phyloP scores from a whole-genome alignment of 2,797 vertebrate species.

The Rallus crepitans region DNA sequence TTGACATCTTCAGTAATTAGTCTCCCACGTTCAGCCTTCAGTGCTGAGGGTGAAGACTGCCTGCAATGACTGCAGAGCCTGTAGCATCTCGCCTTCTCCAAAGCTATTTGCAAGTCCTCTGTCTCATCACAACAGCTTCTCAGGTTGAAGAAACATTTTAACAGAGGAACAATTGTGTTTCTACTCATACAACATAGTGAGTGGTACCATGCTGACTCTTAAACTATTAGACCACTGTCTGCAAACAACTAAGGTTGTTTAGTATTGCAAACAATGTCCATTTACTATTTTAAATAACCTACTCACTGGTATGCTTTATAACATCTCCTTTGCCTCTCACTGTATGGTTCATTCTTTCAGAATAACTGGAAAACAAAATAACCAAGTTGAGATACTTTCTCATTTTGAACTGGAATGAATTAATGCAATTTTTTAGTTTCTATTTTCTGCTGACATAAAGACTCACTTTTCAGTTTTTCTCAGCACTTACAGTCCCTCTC shows the following conservation, averaged over 20 bases:
- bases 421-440: neutral
- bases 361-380: neutral
- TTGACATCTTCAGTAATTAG: neutral
- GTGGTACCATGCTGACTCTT: neutral
- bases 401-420: neutral
- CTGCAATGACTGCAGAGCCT: neutral
- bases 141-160: neutral
- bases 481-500: neutral
- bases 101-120: neutral
- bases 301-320: neutral
- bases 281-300: neutral
- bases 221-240: neutral
- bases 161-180: neutral
- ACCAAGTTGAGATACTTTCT: neutral
- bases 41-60: neutral
- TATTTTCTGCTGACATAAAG: neutral
- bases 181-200: neutral
- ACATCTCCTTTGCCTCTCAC: neutral
- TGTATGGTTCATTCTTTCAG: neutral
- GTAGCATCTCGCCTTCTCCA: neutral
- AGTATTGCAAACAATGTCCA: neutral
- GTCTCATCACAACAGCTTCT: neutral
- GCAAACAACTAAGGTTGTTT: neutral
- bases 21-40: neutral
- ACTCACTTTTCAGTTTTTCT: neutral